phyloP scores from a whole-genome alignment of 2,888 invertebrate species.

The Acutogordius australiensis region DNA sequence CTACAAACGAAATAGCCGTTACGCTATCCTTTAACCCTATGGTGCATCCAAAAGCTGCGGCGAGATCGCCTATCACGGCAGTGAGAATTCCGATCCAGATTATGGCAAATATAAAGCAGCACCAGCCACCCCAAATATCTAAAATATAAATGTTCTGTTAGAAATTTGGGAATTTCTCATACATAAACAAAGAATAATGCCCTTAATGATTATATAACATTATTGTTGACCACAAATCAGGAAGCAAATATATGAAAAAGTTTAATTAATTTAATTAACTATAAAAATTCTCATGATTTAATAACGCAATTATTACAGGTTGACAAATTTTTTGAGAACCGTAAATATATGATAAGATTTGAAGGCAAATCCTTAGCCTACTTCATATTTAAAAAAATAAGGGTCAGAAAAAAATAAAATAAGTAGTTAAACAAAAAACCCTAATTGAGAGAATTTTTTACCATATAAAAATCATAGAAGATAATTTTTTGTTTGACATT shows the following conservation, averaged over 20 bases:
- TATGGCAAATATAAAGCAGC: conserved; percentile 73
- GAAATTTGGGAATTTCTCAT: neutral
- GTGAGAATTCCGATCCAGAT: conserved; percentile 68
- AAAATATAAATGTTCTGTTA: conserved; percentile 13
- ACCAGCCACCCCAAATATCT: conserved; percentile 74
- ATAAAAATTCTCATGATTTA: too few species aligned
- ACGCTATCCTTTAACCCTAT: conserved; percentile 80
- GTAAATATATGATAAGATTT: too few species aligned
- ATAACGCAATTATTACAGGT: too few species aligned
- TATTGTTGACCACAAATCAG: neutral
- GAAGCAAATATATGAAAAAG: neutral
- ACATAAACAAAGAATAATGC: neutral
- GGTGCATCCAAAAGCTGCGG: conserved; percentile 85
- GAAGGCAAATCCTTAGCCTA: too few species aligned
- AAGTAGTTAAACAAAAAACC: too few species aligned
- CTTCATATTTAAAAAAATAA: too few species aligned
- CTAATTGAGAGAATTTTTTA: too few species aligned
- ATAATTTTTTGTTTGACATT: too few species aligned
- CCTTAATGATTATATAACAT: neutral
- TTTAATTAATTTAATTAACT: too few species aligned
- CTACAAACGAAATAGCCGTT: conserved; percentile 86
- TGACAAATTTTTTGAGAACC: too few species aligned
- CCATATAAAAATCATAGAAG: too few species aligned
- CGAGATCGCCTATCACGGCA: conserved; percentile 79
- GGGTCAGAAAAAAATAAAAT: too few species aligned